phyloP scores from a whole-genome alignment of 1,140 invertebrate genomes.

The Nasonia vitripennis region DNA sequence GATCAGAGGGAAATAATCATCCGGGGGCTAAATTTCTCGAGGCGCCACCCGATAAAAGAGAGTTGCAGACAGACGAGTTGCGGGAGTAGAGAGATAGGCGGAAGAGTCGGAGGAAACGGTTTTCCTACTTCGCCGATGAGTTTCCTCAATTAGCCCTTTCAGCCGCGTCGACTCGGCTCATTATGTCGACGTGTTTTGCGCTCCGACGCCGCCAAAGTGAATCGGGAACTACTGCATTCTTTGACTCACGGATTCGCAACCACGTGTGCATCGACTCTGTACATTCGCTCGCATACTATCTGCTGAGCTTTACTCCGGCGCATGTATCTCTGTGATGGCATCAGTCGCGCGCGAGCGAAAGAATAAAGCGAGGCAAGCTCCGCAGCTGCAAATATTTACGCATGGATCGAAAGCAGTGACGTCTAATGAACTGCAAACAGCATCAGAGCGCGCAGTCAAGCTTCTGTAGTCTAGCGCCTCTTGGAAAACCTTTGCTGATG shows the following conservation, averaged over 20 bases:
- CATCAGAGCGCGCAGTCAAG: not conserved
- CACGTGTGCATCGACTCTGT: not conserved
- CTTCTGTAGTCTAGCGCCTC: not conserved
- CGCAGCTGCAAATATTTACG: constrained; percentile 54
- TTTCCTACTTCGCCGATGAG: constrained; percentile 14
- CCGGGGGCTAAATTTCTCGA: not conserved
- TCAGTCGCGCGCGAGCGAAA: constrained; percentile 8
- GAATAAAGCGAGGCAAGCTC: constrained; percentile 7
- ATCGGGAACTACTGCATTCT: not conserved
- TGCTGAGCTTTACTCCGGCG: not conserved
- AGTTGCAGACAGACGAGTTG: not conserved
- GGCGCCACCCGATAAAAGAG: not conserved
- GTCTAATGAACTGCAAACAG: constrained; percentile 63
- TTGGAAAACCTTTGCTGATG: not conserved
- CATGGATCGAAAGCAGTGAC: constrained; percentile 58
- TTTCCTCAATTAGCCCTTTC: constrained; percentile 46
- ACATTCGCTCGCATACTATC: not conserved
- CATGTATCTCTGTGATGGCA: not conserved
- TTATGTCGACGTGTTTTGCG: constrained; percentile 13
- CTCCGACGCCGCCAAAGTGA: not conserved
- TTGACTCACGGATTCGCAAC: not conserved
- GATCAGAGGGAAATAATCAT: not conserved
- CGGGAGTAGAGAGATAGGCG: constrained; percentile 3
- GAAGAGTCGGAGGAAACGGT: constrained; percentile 21
- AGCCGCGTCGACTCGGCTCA: constrained; percentile 40